Evolutionary conservation across 2,113 vertebrate genomes (phyloP).

Genomic region (Solea solea): DNA sequence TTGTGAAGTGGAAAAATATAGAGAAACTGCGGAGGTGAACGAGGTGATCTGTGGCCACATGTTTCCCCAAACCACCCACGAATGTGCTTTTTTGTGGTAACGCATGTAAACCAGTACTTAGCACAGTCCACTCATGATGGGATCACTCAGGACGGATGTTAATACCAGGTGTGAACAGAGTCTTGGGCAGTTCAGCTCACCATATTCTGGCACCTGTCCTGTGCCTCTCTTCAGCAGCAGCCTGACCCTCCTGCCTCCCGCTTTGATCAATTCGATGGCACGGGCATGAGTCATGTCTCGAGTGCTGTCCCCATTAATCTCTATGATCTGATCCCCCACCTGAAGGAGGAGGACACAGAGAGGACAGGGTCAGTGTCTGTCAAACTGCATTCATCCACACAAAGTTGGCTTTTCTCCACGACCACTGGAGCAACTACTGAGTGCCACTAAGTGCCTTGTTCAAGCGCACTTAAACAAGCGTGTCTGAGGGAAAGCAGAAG

Average conservation of each 20-base stretch:
- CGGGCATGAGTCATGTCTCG: constrained; percentile 98
- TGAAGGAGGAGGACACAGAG: constrained; percentile 66
- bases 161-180: too few species aligned
- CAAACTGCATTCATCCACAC: constrained; percentile 23
- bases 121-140: too few species aligned
- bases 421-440: constrained; percentile 15
- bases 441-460: constrained; percentile 30
- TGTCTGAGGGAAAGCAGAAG: constrained; percentile 11
- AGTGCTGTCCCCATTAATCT: constrained; percentile 99
- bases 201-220: constrained; percentile 98
- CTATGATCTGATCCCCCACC: constrained; percentile 99
- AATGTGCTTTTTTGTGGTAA: too few species aligned
- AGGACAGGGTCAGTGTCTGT: constrained; percentile 25
- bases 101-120: too few species aligned
- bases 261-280: constrained; percentile 99
- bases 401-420: constrained; percentile 26
- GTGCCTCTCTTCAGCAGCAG: constrained; percentile 96
- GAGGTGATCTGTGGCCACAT: too few species aligned
- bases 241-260: constrained; percentile 92
- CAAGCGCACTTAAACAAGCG: constrained; percentile 14
- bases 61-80: too few species aligned
- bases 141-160: too few species aligned
- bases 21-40: too few species aligned
- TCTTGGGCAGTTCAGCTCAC: constrained; percentile 81
- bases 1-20: too few species aligned